phyloP scores from a whole-genome alignment of 2,797 vertebrate species.

The Avahi laniger region DNA sequence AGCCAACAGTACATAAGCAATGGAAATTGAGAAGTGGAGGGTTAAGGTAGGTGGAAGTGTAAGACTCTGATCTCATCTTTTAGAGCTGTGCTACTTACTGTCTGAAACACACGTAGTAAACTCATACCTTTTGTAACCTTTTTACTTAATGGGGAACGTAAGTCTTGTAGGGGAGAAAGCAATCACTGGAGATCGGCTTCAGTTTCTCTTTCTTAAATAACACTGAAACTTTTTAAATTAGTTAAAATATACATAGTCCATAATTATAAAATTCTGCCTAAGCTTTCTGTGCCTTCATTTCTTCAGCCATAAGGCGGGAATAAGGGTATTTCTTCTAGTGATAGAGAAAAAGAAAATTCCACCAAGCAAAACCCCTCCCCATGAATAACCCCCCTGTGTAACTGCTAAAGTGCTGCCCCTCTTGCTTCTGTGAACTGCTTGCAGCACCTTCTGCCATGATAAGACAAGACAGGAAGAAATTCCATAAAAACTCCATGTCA shows the following conservation, averaged over 20 bases:
- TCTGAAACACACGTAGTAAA: neutral
- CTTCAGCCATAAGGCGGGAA: rapidly evolving
- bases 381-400: too few species aligned
- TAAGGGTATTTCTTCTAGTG: rapidly evolving
- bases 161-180: neutral
- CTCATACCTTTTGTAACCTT: neutral
- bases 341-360: too few species aligned
- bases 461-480: too few species aligned
- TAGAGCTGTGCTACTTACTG: neutral
- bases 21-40: neutral
- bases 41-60: neutral
- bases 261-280: neutral
- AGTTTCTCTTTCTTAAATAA: neutral
- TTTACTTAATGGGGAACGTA: neutral
- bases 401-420: too few species aligned
- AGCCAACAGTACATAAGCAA: neutral
- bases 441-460: too few species aligned
- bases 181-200: neutral
- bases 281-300: neutral
- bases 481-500: too few species aligned
- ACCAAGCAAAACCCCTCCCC: too few species aligned
- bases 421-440: too few species aligned
- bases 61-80: neutral
- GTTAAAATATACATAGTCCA: neutral
- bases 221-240: neutral